Conservation (phyloP, 1,140 invertebrate species). For the Drosophila biarmipes region DNA sequence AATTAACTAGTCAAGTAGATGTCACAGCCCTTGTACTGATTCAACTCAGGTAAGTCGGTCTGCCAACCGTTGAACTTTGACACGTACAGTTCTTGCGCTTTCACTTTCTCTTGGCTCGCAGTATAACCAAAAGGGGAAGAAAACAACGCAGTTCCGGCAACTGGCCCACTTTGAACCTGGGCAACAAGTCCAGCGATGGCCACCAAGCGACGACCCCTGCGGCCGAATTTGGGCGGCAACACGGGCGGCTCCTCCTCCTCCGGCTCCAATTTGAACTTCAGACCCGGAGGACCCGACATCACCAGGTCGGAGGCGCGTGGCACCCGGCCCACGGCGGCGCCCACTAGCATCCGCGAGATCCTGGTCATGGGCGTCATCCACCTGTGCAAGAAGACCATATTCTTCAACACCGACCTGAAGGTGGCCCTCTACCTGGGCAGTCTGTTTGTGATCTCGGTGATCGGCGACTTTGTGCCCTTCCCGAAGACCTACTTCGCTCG, state of each 20-base stretch:
- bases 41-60: slow-evolving; percentile 2
- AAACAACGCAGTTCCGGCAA: slow-evolving; percentile 42
- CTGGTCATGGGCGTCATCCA: slow-evolving; percentile 93
- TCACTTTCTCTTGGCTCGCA: slow-evolving; percentile 47
- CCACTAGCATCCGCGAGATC: slow-evolving; percentile 92
- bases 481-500: slow-evolving; percentile 94
- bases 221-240: slow-evolving; percentile 50
- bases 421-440: slow-evolving; percentile 92
- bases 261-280: slow-evolving; percentile 80
- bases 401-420: slow-evolving; percentile 94
- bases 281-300: slow-evolving; percentile 75
- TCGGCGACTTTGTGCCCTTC: slow-evolving; percentile 92
- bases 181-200: slow-evolving; percentile 53
- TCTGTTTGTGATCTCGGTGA: slow-evolving; percentile 92
- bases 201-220: slow-evolving; percentile 75
- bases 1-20: not conserved
- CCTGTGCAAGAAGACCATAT: slow-evolving; percentile 93
- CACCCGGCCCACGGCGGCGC: slow-evolving; percentile 91
- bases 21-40: not conserved
- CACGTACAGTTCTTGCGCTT: slow-evolving; percentile 46
- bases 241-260: slow-evolving; percentile 12
- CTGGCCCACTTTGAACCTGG: not conserved
- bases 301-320: slow-evolving; percentile 70
- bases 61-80: slow-evolving; percentile 60
- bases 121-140: slow-evolving; percentile 69